Evolutionary conservation across 2,888 invertebrate species (phyloP).

Genomic region (Sussaba pulchella): DNA sequence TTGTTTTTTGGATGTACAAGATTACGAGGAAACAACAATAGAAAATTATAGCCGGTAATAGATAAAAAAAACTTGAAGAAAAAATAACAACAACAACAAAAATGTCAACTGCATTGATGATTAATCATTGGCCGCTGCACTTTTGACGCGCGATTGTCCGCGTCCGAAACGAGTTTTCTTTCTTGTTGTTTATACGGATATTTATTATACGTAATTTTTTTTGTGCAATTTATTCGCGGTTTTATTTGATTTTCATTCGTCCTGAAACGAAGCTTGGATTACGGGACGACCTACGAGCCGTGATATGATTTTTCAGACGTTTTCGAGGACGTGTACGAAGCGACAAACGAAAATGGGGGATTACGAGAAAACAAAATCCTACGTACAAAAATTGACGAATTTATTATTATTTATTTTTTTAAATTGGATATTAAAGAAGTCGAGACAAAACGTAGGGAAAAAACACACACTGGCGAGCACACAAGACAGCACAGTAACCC

Average conservation of each 20-base stretch:
- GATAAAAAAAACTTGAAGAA: not conserved
- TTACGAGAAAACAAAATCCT: not conserved
- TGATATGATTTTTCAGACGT: conserved; percentile 15
- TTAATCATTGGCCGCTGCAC: conserved; percentile 40
- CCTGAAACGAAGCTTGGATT: not conserved
- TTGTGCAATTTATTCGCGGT: not conserved
- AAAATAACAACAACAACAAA: too few species aligned
- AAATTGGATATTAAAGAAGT: not conserved
- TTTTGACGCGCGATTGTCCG: conserved; percentile 27
- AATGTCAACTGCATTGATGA: conserved; percentile 37
- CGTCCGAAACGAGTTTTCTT: conserved; percentile 37
- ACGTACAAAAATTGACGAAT: not conserved
- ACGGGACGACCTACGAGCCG: not conserved
- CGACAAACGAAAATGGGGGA: conserved; percentile 1
- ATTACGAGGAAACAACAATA: conserved; percentile 28
- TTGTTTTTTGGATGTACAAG: conserved; percentile 26
- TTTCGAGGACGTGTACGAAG: not conserved
- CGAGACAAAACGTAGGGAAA: not conserved
- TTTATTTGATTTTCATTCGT: conserved; percentile 1
- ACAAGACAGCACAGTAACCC: not conserved
- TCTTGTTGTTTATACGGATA: not conserved
- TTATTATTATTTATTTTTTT: not conserved
- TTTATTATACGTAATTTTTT: too few species aligned
- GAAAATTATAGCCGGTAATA: conserved; percentile 16
- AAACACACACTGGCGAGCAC: not conserved